phyloP scores from a whole-genome alignment of 2,888 invertebrate species.

The Ichneumoninae sp. region DNA sequence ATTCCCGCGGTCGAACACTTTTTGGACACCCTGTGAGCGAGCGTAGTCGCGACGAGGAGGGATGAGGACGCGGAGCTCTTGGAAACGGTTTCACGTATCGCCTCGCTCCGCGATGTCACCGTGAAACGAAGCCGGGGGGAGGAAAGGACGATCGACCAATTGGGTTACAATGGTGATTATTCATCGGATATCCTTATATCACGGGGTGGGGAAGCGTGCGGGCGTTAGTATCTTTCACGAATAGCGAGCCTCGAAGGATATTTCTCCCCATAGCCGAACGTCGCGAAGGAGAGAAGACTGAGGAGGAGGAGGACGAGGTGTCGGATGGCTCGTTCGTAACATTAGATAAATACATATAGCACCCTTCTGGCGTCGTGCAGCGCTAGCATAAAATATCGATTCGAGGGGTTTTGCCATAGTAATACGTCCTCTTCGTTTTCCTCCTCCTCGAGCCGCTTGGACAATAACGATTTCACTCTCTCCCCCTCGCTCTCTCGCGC shows the following conservation, averaged over 20 bases:
- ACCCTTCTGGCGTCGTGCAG: conserved; percentile 46
- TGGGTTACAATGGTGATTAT: conserved; percentile 50
- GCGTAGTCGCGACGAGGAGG: neutral
- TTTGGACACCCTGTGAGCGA: neutral
- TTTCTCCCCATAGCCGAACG: conserved; percentile 26
- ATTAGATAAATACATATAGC: conserved; percentile 63
- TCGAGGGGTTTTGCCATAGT: conserved; percentile 49
- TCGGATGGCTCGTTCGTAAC: conserved; percentile 64
- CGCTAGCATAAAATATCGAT: conserved; percentile 66
- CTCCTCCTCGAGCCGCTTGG: conserved; percentile 20
- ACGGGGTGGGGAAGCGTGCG: conserved; percentile 14
- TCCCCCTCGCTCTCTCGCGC: conserved; percentile 2
- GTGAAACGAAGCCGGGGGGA: conserved; percentile 24
- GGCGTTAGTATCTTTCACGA: conserved; percentile 44
- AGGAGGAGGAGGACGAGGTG: conserved; percentile 33
- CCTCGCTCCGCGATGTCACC: neutral
- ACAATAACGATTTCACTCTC: conserved; percentile 61
- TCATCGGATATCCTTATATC: conserved; percentile 49
- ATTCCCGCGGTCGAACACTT: neutral
- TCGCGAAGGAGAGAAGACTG: neutral
- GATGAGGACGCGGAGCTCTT: neutral
- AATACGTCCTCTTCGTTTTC: conserved; percentile 42
- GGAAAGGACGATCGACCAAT: conserved; percentile 43
- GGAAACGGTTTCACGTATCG: conserved; percentile 31
- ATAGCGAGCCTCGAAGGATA: conserved; percentile 30